Evolutionary conservation across 2,113 vertebrate genomes (phyloP).

Genomic region (Cyanoderma ruficeps): DNA sequence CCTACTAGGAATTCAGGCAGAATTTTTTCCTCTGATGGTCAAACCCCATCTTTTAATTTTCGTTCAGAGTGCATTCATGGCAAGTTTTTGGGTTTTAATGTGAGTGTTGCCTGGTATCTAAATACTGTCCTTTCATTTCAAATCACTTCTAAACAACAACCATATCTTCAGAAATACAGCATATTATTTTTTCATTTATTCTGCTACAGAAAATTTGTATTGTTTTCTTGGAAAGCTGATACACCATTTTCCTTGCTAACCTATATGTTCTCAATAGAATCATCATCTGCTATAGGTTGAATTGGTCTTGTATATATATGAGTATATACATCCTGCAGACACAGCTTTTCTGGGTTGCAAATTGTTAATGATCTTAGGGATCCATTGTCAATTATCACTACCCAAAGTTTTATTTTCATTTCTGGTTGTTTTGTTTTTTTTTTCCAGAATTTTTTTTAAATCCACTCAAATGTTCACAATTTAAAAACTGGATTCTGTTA

Average conservation of each 20-base stretch:
- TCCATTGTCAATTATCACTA: background rate
- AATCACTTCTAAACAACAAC: background rate
- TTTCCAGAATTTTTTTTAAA: background rate
- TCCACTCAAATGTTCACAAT: background rate
- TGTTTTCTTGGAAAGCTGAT: background rate
- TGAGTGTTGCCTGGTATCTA: background rate
- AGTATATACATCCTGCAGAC: background rate
- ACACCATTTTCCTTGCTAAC: background rate
- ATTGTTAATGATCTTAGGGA: background rate
- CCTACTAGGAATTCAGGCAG: background rate
- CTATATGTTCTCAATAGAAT: accelerated
- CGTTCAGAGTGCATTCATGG: background rate
- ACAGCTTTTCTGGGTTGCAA: background rate
- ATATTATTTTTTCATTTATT: background rate
- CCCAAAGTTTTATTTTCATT: background rate
- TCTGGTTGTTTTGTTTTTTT: background rate
- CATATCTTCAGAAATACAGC: background rate
- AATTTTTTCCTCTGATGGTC: background rate
- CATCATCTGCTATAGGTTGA: background rate
- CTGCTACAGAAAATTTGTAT: background rate
- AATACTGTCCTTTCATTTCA: background rate
- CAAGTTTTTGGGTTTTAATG: background rate
- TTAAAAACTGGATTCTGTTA: background rate
- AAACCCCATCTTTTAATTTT: background rate
- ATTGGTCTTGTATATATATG: background rate